Evolutionary conservation across 2,888 invertebrate species (phyloP).

Genomic region (Epistrophe grossulariae): DNA sequence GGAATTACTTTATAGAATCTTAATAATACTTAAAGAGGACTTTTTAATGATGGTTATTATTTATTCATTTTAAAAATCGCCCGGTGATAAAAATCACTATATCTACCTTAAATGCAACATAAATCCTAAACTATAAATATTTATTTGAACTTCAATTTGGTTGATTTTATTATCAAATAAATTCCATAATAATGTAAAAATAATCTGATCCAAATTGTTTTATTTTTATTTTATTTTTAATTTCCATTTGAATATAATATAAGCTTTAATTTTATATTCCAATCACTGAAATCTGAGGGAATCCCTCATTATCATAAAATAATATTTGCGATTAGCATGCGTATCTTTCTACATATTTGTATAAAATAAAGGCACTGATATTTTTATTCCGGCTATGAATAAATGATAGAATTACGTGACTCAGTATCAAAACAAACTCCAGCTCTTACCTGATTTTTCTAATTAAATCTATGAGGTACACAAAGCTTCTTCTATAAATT

Average conservation of each 20-base stretch:
- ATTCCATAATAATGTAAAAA: neutral
- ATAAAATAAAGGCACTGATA: slow-evolving; percentile 10
- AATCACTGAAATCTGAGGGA: slow-evolving; percentile 49
- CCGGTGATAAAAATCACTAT: too few species aligned
- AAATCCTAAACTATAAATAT: neutral
- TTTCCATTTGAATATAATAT: neutral
- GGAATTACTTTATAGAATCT: too few species aligned
- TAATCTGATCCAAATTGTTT: neutral
- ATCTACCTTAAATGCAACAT: neutral
- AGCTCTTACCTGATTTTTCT: slow-evolving; percentile 47
- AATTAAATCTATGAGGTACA: slow-evolving; percentile 15
- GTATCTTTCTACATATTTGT: neutral
- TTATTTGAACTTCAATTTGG: neutral
- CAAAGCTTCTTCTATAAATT: neutral
- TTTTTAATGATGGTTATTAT: too few species aligned
- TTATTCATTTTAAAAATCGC: too few species aligned
- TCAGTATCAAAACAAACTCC: slow-evolving; percentile 55
- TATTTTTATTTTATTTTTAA: neutral
- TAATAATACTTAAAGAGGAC: too few species aligned
- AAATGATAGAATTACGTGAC: slow-evolving; percentile 39
- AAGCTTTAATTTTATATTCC: slow-evolving; percentile 1
- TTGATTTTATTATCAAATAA: neutral
- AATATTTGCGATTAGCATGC: slow-evolving; percentile 31
- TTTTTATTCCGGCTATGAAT: slow-evolving; percentile 29
- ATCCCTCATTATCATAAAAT: slow-evolving; percentile 63